phyloP scores from a whole-genome alignment of 2,888 invertebrate species.

The Labia minor region DNA sequence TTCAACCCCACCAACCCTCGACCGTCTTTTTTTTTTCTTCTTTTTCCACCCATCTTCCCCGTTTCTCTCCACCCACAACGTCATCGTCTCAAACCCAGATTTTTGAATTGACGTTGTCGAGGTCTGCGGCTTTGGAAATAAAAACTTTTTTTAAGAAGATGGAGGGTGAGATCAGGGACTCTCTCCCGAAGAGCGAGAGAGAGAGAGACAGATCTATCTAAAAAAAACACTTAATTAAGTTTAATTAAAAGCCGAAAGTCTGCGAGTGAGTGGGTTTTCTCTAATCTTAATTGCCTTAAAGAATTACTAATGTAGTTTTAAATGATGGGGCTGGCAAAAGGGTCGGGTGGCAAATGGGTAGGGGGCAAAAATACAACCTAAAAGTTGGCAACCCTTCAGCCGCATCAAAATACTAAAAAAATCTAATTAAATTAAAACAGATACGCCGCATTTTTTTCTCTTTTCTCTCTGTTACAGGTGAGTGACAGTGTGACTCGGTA shows the following conservation, averaged over 20 bases:
- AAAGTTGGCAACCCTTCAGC: conserved; percentile 13
- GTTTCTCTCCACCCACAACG: not conserved
- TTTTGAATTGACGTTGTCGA: conserved; percentile 13
- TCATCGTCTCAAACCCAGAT: conserved; percentile 13
- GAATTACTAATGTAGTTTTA: conserved; percentile 13
- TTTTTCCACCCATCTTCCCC: not conserved
- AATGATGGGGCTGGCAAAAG: not conserved
- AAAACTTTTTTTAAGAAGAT: not conserved
- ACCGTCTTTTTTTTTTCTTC: not conserved
- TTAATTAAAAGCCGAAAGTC: conserved; percentile 13
- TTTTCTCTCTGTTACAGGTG: not conserved
- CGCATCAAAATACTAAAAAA: conserved; percentile 8
- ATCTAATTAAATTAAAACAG: conserved; percentile 13
- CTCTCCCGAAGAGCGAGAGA: too few relatives aligned
- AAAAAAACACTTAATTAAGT: conserved; percentile 13
- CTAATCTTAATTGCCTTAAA: conserved; percentile 13
- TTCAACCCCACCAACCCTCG: not conserved
- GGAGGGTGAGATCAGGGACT: not conserved
- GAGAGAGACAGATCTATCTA: conserved; percentile 4
- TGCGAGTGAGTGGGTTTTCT: conserved; percentile 13
- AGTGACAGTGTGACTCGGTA: not conserved
- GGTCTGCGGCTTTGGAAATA: conserved; percentile 13
- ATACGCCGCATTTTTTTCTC: not conserved
- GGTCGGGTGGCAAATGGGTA: not conserved
- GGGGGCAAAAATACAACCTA: not conserved